Conservation (phyloP, 2,888 invertebrate species). For the Lochmaea crataegi region DNA sequence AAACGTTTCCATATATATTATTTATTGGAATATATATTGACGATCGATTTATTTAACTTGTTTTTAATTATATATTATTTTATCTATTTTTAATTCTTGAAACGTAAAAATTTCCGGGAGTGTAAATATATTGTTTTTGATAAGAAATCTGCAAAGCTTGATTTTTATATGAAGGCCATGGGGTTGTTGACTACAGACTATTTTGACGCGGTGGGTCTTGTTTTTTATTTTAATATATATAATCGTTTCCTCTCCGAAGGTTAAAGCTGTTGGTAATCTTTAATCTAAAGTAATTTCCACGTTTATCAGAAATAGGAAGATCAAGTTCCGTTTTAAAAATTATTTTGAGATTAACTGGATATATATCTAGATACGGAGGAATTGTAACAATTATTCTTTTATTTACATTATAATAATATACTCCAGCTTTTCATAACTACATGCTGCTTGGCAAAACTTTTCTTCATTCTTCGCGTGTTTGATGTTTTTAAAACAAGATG, state of each 20-base stretch:
- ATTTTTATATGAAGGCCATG: conserved; percentile 12
- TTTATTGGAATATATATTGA: background rate
- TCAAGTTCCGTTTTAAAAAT: too few relatives aligned
- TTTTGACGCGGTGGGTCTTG: conserved; percentile 1
- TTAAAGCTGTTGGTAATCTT: background rate
- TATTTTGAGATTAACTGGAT: too few relatives aligned
- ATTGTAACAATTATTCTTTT: background rate
- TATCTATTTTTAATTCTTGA: background rate
- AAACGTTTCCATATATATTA: background rate
- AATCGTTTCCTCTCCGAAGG: background rate
- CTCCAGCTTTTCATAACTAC: background rate
- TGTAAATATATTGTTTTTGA: conserved; percentile 6
- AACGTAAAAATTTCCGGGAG: conserved; percentile 11
- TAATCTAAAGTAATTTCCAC: too few relatives aligned
- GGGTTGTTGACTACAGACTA: conserved; percentile 18
- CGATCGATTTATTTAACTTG: background rate
- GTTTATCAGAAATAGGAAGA: too few relatives aligned
- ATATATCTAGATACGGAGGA: background rate
- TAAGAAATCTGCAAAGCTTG: conserved; percentile 17
- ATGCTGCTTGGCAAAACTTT: background rate
- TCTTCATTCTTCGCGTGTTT: background rate
- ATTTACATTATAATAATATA: background rate
- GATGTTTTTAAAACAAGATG: conserved; percentile 5
- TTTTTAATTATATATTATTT: background rate
- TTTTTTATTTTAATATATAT: background rate